Conservation (phyloP, 2,888 invertebrate species). For the Ochropacha duplaris region DNA sequence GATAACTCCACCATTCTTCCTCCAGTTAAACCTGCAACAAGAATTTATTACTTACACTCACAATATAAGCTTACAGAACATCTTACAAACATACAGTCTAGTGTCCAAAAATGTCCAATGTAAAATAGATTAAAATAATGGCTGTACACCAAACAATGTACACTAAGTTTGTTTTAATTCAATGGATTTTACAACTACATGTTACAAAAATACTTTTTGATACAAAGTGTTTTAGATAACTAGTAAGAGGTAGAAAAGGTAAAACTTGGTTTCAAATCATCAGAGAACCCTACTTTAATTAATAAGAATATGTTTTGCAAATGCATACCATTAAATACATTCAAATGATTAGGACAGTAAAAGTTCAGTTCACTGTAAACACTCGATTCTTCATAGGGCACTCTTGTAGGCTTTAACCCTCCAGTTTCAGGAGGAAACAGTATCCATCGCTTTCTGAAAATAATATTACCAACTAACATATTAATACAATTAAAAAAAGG, state of each 20-base stretch:
- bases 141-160: no score
- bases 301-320: conserved; percentile 1
- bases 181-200: no score
- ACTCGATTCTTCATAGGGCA: conserved; percentile 98
- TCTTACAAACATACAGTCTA: no score
- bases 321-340: conserved; percentile 73
- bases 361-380: conserved; percentile 94
- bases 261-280: no score
- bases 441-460: conserved; percentile 93
- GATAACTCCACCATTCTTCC: conserved; percentile 85
- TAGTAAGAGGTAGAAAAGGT: no score
- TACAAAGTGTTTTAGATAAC: no score
- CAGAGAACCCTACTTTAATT: not conserved
- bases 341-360: conserved; percentile 83
- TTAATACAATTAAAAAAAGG: no score
- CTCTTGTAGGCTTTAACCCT: conserved; percentile 88
- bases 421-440: conserved; percentile 92
- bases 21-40: conserved; percentile 57
- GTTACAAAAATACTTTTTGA: no score
- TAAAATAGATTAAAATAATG: no score
- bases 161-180: no score
- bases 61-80: not conserved
- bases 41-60: not conserved
- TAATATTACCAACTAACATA: not conserved
- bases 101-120: no score